Evolutionary conservation across 2,113 vertebrate species (phyloP).

Genomic region (Nannospalax galili): DNA sequence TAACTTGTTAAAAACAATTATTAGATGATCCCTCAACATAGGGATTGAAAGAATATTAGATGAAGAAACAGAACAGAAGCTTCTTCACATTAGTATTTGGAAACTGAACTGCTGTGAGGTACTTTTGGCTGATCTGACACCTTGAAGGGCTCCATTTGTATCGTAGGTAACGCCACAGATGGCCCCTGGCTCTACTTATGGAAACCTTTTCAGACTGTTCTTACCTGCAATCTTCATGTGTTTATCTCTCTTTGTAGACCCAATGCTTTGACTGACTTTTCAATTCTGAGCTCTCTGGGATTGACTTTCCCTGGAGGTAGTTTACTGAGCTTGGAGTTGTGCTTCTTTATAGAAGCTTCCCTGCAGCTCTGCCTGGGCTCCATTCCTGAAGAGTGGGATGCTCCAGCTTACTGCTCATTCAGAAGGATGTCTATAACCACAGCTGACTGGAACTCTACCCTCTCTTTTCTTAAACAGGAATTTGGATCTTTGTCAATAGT

Average conservation of each 20-base stretch:
- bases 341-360: background rate
- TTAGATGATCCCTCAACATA: background rate
- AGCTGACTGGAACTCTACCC: background rate
- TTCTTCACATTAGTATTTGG: background rate
- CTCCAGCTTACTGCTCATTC: background rate
- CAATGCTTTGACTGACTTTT: background rate
- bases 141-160: background rate
- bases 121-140: background rate
- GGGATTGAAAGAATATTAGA: background rate
- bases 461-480: background rate
- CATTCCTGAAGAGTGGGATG: background rate
- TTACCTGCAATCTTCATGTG: background rate
- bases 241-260: background rate
- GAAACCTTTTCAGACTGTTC: background rate
- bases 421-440: background rate
- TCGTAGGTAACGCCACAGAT: background rate
- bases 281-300: background rate
- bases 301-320: background rate
- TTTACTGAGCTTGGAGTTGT: background rate
- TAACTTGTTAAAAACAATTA: background rate
- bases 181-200: background rate
- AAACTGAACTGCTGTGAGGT: background rate
- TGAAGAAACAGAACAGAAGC: background rate
- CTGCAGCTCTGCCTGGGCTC: background rate
- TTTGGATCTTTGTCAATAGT: background rate